These are phyloP conservation scores for Trichomycterus rosablanca DNA, from an alignment of 2,113 vertebrate genomes.

Conservation along the genomic window DNA sequence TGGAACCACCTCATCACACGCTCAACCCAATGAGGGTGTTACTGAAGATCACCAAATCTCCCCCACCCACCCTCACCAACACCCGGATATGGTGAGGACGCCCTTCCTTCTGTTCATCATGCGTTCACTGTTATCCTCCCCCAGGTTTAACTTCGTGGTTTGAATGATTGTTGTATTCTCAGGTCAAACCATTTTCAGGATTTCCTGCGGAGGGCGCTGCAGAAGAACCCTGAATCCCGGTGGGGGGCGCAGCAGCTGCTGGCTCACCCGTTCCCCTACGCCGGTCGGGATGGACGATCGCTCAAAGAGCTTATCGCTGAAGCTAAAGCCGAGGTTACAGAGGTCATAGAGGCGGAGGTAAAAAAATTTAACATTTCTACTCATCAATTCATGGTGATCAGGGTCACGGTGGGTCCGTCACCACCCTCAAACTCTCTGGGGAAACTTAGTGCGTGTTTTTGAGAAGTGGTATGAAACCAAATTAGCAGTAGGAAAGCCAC, in stretches of 20 bases:
- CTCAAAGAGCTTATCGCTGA: constrained; percentile 63
- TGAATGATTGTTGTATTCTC: constrained; percentile 1
- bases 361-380: neutral
- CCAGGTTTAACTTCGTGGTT: too few relatives aligned
- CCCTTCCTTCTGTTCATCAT: neutral
- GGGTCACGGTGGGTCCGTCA: too few relatives aligned
- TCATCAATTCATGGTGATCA: too few relatives aligned
- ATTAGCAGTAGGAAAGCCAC: too few relatives aligned
- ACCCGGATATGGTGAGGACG: constrained; percentile 54
- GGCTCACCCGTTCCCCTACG: constrained; percentile 61
- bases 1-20: constrained; percentile 67
- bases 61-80: constrained; percentile 56
- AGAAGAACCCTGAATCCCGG: constrained; percentile 58
- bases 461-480: too few relatives aligned
- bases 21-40: constrained; percentile 69
- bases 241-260: constrained; percentile 62
- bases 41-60: constrained; percentile 63
- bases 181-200: constrained; percentile 70
- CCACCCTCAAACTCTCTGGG: too few relatives aligned
- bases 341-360: constrained; percentile 59
- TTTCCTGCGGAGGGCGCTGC: constrained; percentile 61
- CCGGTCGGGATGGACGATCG: constrained; percentile 38
- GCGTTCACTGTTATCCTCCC: neutral
- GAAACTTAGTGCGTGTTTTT: too few relatives aligned
- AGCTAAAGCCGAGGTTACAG: constrained; percentile 62